These are phyloP conservation scores for Amblyjoppa proteus DNA, from an alignment of 2,888 invertebrate genomes.

Conservation along the genomic window DNA sequence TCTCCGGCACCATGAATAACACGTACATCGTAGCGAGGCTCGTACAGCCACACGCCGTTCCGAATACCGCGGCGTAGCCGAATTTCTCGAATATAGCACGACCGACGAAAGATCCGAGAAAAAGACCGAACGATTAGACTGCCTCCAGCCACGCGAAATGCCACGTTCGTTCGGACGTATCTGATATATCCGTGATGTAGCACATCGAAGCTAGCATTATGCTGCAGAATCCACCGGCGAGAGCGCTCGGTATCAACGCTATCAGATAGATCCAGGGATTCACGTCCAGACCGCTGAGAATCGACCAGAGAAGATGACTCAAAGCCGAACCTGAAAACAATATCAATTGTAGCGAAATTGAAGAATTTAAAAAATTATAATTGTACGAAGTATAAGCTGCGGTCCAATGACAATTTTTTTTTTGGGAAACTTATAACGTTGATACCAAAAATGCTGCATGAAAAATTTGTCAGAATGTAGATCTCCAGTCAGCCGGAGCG, in stretches of 20 bases:
- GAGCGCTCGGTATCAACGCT: slow-evolving; percentile 75
- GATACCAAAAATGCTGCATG: neutral
- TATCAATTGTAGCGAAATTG: neutral
- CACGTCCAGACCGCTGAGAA: slow-evolving; percentile 70
- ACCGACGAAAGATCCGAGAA: slow-evolving; percentile 88
- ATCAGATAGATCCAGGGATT: slow-evolving; percentile 77
- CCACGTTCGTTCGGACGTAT: slow-evolving; percentile 87
- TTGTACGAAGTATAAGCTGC: too few relatives aligned
- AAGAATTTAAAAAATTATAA: neutral
- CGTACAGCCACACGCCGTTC: slow-evolving; percentile 84
- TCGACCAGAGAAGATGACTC: slow-evolving; percentile 71
- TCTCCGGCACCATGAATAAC: slow-evolving; percentile 86
- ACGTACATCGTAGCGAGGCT: slow-evolving; percentile 86
- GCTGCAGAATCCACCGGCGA: slow-evolving; percentile 77
- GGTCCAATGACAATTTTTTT: too few relatives aligned
- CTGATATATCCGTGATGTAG: slow-evolving; percentile 89
- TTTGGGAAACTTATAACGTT: neutral
- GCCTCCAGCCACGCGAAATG: slow-evolving; percentile 86
- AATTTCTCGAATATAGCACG: slow-evolving; percentile 87
- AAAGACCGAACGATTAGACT: slow-evolving; percentile 87
- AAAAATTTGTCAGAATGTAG: too few relatives aligned
- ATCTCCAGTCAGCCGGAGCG: too few relatives aligned
- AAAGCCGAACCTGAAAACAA: slow-evolving; percentile 72
- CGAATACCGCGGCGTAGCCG: slow-evolving; percentile 87
- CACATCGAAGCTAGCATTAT: slow-evolving; percentile 85